Evolutionary conservation across 2,888 invertebrate genomes (phyloP).

Genomic region (Halictus ligatus): DNA sequence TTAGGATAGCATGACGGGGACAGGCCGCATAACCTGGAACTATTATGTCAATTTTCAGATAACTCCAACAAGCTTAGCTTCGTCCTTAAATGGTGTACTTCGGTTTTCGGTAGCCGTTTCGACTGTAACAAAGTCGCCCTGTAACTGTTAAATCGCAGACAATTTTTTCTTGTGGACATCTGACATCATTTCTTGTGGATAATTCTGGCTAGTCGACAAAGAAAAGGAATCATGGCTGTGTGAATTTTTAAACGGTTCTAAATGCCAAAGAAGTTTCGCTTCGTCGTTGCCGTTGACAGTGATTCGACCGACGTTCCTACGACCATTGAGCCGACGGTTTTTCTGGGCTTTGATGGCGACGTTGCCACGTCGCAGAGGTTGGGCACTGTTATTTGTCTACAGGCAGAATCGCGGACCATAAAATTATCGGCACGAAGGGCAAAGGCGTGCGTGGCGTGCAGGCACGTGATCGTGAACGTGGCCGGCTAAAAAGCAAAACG

Average conservation of each 20-base stretch:
- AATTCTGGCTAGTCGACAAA: background rate
- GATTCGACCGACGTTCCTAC: background rate
- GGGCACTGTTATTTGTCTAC: slow-evolving; percentile 64
- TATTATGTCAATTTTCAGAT: background rate
- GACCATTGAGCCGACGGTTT: slow-evolving; percentile 11
- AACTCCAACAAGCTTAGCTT: background rate
- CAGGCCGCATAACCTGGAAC: background rate
- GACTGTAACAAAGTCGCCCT: background rate
- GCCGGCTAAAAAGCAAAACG: slow-evolving; percentile 52
- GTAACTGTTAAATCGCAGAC: no score
- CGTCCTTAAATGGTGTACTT: no score
- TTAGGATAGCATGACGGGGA: background rate
- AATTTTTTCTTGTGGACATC: no score
- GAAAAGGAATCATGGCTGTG: background rate
- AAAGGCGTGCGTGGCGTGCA: slow-evolving; percentile 42
- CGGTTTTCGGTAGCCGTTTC: no score
- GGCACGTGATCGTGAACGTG: slow-evolving; percentile 62
- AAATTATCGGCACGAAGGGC: slow-evolving; percentile 59
- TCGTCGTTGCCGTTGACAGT: background rate
- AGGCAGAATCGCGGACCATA: slow-evolving; percentile 61
- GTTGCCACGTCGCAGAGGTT: slow-evolving; percentile 18
- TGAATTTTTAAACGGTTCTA: background rate
- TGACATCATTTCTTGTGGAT: no score
- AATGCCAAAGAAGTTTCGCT: background rate
- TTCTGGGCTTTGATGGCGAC: slow-evolving; percentile 20